Conservation (phyloP, 2,888 invertebrate species). For the Tortricodes alternella region DNA sequence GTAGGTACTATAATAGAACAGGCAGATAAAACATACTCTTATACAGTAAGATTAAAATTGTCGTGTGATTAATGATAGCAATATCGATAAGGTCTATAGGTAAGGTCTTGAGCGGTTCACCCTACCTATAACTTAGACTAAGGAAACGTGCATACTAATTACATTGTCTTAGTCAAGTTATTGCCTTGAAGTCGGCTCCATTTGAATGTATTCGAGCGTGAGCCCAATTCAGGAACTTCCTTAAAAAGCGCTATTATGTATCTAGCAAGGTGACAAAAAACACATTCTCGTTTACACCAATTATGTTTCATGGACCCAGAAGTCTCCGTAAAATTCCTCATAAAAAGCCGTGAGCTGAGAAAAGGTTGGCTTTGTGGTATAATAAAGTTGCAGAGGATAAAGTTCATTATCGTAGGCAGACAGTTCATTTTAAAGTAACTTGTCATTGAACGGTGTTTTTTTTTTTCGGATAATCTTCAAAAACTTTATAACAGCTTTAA, state of each 20-base stretch:
- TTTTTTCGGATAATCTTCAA: no score
- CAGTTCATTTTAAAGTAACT: no score
- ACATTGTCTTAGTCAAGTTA: background rate
- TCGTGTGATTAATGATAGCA: no score
- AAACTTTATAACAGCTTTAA: no score
- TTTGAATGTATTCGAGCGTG: slow-evolving; percentile 10
- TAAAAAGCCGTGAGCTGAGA: background rate
- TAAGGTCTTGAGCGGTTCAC: no score
- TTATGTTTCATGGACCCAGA: background rate
- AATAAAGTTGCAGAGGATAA: background rate
- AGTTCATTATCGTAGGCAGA: no score
- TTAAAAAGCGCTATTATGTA: slow-evolving; percentile 22
- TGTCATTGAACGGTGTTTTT: no score
- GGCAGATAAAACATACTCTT: no score
- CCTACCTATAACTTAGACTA: no score
- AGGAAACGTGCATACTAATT: background rate
- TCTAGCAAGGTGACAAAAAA: slow-evolving; percentile 23
- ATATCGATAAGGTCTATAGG: no score
- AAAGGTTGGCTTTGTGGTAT: background rate
- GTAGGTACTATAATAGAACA: no score
- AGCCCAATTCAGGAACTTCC: slow-evolving; percentile 24
- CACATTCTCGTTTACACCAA: slow-evolving; percentile 9
- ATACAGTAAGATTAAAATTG: no score
- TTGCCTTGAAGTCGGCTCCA: slow-evolving; percentile 13
- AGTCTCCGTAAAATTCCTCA: background rate